These are phyloP conservation scores for Scleropages formosus DNA, from an alignment of 2,797 vertebrate species.

Conservation along the genomic window DNA sequence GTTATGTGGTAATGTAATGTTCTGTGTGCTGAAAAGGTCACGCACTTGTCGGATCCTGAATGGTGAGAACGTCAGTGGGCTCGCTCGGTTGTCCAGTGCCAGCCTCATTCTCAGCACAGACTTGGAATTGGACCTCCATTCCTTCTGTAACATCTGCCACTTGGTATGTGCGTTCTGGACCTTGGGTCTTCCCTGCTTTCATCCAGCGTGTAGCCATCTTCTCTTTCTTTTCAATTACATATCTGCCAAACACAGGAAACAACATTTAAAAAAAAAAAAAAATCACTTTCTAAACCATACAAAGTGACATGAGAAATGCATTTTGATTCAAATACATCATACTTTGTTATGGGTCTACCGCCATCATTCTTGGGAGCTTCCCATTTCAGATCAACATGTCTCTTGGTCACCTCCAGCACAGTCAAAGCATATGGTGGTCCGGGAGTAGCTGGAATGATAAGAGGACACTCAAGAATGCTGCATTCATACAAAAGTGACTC, in stretches of 20 bases:
- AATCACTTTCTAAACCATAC: neutral
- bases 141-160: constrained; percentile 96
- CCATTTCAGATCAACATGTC: constrained; percentile 93
- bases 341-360: constrained; percentile 90
- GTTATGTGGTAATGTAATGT: neutral
- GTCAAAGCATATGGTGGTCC: constrained; percentile 87
- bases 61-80: constrained; percentile 86
- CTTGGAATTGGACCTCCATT: constrained; percentile 94
- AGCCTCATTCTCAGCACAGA: constrained; percentile 93
- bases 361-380: constrained; percentile 94
- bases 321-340: constrained; percentile 29
- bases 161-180: constrained; percentile 87
- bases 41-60: constrained; percentile 92
- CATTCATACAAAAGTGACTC: neutral
- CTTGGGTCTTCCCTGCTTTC: constrained; percentile 89
- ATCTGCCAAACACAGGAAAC: constrained; percentile 63
- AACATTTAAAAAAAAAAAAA: neutral
- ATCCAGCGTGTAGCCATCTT: constrained; percentile 95
- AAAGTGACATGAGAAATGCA: neutral
- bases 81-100: constrained; percentile 92
- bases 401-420: constrained; percentile 81
- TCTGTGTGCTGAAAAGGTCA: constrained; percentile 23
- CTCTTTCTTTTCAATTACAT: constrained; percentile 95
- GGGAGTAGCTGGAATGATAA: constrained; percentile 78
- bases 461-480: neutral